Percentiles rank a stretch among this genome's conserved stretches.
phyloP scores from a whole-genome alignment of 1,140 invertebrate genomes.

The Drosophila pseudoobscura region DNA sequence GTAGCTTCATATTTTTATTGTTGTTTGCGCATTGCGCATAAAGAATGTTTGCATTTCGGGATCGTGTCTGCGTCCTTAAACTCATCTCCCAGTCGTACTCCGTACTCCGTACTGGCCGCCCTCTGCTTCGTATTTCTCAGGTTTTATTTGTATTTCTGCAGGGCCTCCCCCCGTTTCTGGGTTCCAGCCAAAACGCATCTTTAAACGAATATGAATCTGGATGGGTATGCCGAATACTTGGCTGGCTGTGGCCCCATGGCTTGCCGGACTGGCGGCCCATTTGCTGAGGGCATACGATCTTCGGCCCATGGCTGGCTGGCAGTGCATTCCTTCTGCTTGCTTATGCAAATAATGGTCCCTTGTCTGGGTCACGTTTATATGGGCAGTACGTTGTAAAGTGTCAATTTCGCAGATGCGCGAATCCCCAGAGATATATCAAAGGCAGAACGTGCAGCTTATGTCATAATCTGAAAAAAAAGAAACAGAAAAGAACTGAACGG shows the following conservation, averaged over 20 bases:
- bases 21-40: conserved; percentile 74
- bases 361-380: conserved; percentile 78
- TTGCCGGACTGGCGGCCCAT: background rate
- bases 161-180: conserved; percentile 11
- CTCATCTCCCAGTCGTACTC: background rate
- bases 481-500: conserved; percentile 7
- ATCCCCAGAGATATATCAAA: conserved; percentile 50
- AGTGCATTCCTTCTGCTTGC: conserved; percentile 32
- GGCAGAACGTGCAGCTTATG: conserved; percentile 77
- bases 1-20: conserved; percentile 82
- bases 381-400: conserved; percentile 72
- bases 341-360: conserved; percentile 70
- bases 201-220: conserved; percentile 22
- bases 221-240: conserved; percentile 23
- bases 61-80: conserved; percentile 76
- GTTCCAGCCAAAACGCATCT: conserved; percentile 69
- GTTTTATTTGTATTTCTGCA: conserved; percentile 27
- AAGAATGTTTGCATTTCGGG: conserved; percentile 65
- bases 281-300: conserved; percentile 42
- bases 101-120: background rate
- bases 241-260: background rate
- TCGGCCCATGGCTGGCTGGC: conserved; percentile 21
- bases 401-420: conserved; percentile 73
- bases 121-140: background rate
- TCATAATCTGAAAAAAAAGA: conserved; percentile 60